These are phyloP conservation scores for Pelodiscus sinensis DNA, from an alignment of 2,113 vertebrate genomes.

Conservation along the genomic window DNA sequence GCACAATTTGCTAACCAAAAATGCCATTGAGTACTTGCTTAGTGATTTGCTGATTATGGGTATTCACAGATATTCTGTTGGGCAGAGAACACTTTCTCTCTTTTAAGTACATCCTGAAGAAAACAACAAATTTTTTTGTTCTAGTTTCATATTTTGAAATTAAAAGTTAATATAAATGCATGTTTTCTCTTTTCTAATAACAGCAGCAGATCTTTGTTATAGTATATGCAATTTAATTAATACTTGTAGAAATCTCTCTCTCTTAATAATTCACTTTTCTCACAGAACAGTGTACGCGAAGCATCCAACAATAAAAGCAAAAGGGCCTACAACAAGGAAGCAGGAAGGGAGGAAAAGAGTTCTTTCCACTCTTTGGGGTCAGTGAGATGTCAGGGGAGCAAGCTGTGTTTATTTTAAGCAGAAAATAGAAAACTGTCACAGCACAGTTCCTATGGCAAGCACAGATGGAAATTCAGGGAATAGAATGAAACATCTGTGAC, in stretches of 20 bases:
- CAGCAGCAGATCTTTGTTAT: not conserved
- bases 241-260: not conserved
- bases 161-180: constrained; percentile 9
- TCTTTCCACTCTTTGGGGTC: not conserved
- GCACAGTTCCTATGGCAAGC: constrained; percentile 51
- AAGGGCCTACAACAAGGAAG: not conserved
- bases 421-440: constrained; percentile 20
- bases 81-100: not conserved
- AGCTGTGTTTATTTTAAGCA: constrained; percentile 42
- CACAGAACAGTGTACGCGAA: constrained; percentile 17
- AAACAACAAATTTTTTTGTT: not conserved
- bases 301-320: constrained; percentile 5
- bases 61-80: not conserved
- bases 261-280: not conserved
- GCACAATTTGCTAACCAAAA: constrained; percentile 4
- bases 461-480: not conserved
- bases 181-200: not conserved
- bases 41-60: not conserved
- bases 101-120: not conserved
- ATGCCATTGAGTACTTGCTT: not conserved
- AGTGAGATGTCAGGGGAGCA: constrained; percentile 50
- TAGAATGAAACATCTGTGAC: not conserved
- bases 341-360: constrained; percentile 58
- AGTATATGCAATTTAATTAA: accelerated
- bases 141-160: not conserved